A percentile compares a stretch with the other conserved stretches of the same genome.
phyloP scores from a whole-genome alignment of 2,797 vertebrate species.

The Micropoecilia bifurca region DNA sequence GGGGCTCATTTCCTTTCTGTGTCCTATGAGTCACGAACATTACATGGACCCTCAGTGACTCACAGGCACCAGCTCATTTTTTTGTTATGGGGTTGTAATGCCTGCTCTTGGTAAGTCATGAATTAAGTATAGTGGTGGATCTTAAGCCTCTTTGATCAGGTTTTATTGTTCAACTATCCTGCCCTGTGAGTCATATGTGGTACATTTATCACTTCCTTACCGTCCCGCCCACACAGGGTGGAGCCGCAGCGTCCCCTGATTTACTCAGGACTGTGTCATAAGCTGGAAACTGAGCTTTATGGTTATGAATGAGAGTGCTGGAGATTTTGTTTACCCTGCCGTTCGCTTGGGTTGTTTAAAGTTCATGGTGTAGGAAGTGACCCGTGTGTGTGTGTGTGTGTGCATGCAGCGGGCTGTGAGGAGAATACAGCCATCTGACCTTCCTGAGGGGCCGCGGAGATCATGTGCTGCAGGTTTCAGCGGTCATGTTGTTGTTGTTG shows the following conservation, averaged over 20 bases:
- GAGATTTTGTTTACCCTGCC: conserved; percentile 62
- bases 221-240: conserved; percentile 61
- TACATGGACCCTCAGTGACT: neutral
- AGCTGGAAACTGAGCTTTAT: conserved; percentile 52
- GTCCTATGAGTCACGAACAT: neutral
- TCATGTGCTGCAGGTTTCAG: neutral
- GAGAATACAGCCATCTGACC: conserved; percentile 13
- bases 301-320: conserved; percentile 67
- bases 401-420: conserved; percentile 5
- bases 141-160: conserved; percentile 50
- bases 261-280: conserved; percentile 76
- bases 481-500: conserved; percentile 15
- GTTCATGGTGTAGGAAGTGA: conserved; percentile 58
- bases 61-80: neutral
- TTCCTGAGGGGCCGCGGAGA: conserved; percentile 3
- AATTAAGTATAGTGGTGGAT: conserved; percentile 20
- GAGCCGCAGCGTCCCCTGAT: conserved; percentile 39
- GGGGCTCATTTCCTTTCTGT: neutral
- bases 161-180: conserved; percentile 56
- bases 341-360: conserved; percentile 56
- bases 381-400: neutral
- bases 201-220: conserved; percentile 74
- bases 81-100: conserved; percentile 7
- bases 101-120: conserved; percentile 47
- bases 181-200: conserved; percentile 71